phyloP scores from a whole-genome alignment of 92 coral and sea anemone species.

The Plumapathes pennacea region DNA sequence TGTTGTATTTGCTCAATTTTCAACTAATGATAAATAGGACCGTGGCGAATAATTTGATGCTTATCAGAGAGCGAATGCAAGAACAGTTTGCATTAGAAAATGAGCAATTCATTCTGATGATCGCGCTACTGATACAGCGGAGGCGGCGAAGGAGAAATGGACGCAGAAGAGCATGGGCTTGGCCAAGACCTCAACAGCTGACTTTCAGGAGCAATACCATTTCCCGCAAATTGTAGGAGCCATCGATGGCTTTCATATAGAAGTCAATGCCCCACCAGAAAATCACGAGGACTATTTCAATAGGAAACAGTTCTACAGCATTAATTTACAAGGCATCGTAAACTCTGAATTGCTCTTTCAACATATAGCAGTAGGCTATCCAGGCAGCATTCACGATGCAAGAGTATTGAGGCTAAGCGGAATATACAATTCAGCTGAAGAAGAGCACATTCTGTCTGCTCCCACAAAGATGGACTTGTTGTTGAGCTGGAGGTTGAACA shows the following conservation, averaged over 20 bases:
- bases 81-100: no score
- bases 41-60: no score
- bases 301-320: constrained; percentile 35
- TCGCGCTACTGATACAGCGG: no score
- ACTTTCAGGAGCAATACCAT: constrained; percentile 24
- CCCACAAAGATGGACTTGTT: constrained; percentile 16
- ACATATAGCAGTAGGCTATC: constrained; percentile 23
- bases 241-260: constrained; percentile 45
- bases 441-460: constrained; percentile 6
- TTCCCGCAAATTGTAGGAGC: constrained; percentile 40
- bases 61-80: no score
- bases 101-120: no score
- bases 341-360: constrained; percentile 10
- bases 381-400: constrained; percentile 46
- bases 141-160: no score
- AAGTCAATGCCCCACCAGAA: constrained; percentile 18
- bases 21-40: no score
- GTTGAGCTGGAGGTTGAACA: no score
- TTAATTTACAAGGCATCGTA: constrained; percentile 39
- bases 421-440: constrained; percentile 8
- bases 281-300: constrained; percentile 43
- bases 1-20: no score
- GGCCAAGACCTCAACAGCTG: constrained; percentile 42
- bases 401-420: constrained; percentile 20
- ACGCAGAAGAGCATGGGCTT: constrained; percentile 37